Conservation (phyloP, 2,113 vertebrate genomes). For the Melospiza georgiana region DNA sequence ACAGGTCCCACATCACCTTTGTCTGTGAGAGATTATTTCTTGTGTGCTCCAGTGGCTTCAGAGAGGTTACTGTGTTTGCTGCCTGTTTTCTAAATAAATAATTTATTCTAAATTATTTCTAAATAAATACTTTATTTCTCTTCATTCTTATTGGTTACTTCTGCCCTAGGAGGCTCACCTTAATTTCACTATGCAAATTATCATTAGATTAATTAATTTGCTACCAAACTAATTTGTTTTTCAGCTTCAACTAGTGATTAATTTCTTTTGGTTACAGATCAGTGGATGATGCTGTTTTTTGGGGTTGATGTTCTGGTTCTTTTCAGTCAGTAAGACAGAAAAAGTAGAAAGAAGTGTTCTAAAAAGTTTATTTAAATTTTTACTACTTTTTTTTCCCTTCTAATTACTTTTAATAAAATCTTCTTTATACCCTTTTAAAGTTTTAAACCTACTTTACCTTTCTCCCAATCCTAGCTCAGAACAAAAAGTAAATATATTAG, state of each 20-base stretch:
- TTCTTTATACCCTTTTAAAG: no score
- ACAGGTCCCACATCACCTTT: background rate
- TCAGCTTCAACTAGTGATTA: background rate
- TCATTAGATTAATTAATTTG: background rate
- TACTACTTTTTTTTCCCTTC: no score
- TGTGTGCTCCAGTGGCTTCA: background rate
- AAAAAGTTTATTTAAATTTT: no score
- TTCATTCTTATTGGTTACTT: background rate
- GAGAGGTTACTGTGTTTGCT: background rate
- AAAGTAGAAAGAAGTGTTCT: no score
- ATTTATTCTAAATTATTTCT: background rate
- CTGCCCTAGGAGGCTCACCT: background rate
- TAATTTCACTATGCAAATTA: background rate
- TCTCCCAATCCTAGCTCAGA: no score
- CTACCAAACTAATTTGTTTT: background rate
- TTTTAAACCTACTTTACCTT: no score
- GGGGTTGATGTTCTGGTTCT: background rate
- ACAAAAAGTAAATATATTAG: no score
- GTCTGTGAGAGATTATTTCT: background rate
- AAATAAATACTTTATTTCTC: background rate
- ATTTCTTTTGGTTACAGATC: background rate
- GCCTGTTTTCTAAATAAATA: background rate
- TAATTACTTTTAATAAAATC: no score
- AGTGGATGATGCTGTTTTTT: slow-evolving; percentile 65
- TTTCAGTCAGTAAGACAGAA: no score